phyloP scores from a whole-genome alignment of 2,113 vertebrate genomes.

The Hydrochoerus hydrochaeris region DNA sequence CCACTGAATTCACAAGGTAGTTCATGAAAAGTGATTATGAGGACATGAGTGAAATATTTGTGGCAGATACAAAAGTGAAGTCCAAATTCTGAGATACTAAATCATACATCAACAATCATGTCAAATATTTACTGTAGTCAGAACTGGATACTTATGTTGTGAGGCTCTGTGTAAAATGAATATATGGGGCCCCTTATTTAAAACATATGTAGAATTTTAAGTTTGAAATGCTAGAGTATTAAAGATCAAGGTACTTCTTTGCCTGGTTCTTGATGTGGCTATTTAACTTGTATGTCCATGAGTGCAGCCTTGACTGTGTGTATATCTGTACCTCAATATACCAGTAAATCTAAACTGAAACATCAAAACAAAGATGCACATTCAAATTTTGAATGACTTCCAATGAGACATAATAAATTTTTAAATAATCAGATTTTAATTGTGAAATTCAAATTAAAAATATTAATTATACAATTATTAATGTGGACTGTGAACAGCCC shows the following conservation, averaged over 20 bases:
- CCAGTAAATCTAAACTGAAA: background rate
- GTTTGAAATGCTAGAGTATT: rapidly evolving
- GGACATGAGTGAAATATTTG: background rate
- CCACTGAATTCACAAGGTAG: background rate
- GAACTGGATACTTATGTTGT: background rate
- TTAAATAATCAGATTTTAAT: background rate
- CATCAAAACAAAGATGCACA: background rate
- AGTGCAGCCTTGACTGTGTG: background rate
- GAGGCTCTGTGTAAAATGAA: background rate
- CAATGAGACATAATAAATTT: background rate
- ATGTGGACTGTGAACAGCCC: background rate
- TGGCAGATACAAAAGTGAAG: background rate
- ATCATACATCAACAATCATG: background rate
- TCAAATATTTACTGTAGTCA: background rate
- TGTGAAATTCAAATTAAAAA: background rate
- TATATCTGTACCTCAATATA: background rate
- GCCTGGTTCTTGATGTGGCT: rapidly evolving
- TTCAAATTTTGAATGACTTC: background rate
- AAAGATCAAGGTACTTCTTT: background rate
- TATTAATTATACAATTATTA: background rate
- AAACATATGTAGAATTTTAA: background rate
- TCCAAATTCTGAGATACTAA: background rate
- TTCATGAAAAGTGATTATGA: conserved; percentile 14
- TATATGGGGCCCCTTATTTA: background rate
- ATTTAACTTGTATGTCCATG: rapidly evolving